phyloP scores from a whole-genome alignment of 2,888 invertebrate genomes.

The Nymphalis polychloros region DNA sequence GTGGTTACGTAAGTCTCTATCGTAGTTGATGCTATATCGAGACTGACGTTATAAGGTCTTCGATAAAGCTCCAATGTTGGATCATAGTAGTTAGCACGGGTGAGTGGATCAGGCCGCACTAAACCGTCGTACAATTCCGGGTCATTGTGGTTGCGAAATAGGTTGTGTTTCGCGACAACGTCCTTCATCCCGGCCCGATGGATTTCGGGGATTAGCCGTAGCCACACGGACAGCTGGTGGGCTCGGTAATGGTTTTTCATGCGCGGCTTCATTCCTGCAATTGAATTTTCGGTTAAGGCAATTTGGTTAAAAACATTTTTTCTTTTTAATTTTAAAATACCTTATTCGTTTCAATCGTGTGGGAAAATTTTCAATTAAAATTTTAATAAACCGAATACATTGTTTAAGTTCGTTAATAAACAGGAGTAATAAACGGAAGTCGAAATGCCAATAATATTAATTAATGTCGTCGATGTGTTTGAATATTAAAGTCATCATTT shows the following conservation, averaged over 20 bases:
- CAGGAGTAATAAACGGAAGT: conserved; percentile 17
- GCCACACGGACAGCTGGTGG: conserved; percentile 97
- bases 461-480: conserved; percentile 31
- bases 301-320: neutral
- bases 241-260: conserved; percentile 97
- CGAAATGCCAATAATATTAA: conserved; percentile 35
- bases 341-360: neutral
- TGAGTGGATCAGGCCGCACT: conserved; percentile 91
- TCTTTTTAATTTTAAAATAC: neutral
- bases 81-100: conserved; percentile 84
- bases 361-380: neutral
- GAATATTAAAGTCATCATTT: conserved; percentile 35
- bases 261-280: conserved; percentile 93
- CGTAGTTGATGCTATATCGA: conserved; percentile 77
- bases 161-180: conserved; percentile 93
- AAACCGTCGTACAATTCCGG: conserved; percentile 94
- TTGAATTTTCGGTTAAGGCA: conserved; percentile 14
- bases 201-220: conserved; percentile 95
- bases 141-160: conserved; percentile 94
- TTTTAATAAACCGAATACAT: neutral
- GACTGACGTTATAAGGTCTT: conserved; percentile 81
- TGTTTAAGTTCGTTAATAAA: conserved; percentile 2
- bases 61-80: conserved; percentile 84
- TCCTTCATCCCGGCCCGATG: conserved; percentile 95
- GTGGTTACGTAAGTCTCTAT: conserved; percentile 86